These are phyloP conservation scores for Silurus glanis DNA, from an alignment of 2,113 vertebrate species.

Conservation along the genomic window DNA sequence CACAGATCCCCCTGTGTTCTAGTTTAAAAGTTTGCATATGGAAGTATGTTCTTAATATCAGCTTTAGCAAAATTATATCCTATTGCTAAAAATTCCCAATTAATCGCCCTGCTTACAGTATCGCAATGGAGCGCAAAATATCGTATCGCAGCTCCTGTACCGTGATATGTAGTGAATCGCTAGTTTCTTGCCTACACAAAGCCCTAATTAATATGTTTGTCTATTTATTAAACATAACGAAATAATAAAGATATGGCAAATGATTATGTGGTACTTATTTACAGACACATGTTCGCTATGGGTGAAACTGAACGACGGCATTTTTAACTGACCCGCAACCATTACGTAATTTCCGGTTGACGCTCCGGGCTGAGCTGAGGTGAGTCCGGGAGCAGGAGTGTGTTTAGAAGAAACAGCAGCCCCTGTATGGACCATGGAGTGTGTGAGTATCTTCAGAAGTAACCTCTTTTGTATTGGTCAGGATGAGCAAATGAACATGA, in stretches of 20 bases:
- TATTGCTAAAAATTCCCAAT: too few species aligned
- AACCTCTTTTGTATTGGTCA: neutral
- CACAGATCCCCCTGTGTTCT: too few species aligned
- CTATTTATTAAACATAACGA: too few species aligned
- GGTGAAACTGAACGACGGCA: fast-evolving
- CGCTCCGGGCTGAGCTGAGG: neutral
- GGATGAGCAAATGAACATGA: neutral
- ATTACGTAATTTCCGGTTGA: constrained; percentile 43
- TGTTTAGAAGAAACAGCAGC: neutral
- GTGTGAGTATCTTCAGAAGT: constrained; percentile 41
- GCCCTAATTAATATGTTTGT: too few species aligned
- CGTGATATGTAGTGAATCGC: too few species aligned
- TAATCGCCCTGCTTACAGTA: too few species aligned
- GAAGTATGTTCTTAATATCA: too few species aligned
- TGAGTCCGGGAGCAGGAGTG: neutral
- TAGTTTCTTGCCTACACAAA: too few species aligned
- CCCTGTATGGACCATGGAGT: constrained; percentile 50
- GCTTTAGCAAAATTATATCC: too few species aligned
- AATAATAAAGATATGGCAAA: neutral
- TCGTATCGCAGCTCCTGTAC: too few species aligned
- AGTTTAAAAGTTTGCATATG: too few species aligned
- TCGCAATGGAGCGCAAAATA: too few species aligned
- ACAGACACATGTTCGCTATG: neutral
- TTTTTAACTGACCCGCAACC: neutral
- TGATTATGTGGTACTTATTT: neutral